Percentiles rank a stretch among this genome's conserved stretches.
phyloP scores from a whole-genome alignment of 2,888 invertebrate species.

The Ennomos quercinarius region DNA sequence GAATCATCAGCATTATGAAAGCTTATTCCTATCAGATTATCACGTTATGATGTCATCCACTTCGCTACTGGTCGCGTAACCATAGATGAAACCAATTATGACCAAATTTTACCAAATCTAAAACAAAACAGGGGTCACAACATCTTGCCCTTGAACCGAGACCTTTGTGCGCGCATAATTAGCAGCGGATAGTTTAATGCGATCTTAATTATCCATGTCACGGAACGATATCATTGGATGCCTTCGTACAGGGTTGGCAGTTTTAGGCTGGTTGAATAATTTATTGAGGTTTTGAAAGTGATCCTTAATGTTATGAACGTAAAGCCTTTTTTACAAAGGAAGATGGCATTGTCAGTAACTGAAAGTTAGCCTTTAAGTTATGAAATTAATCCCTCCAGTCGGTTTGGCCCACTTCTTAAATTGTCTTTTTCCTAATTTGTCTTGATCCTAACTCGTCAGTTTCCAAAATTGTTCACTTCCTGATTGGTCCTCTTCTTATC shows the following conservation, averaged over 20 bases:
- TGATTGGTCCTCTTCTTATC: too few species aligned
- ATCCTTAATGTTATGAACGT: neutral
- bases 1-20: too few species aligned
- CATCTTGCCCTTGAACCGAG: conserved; percentile 36
- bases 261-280: neutral
- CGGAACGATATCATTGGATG: conserved; percentile 9
- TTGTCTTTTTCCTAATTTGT: too few species aligned
- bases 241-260: conserved; percentile 25
- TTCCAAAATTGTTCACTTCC: too few species aligned
- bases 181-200: conserved; percentile 30
- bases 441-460: too few species aligned
- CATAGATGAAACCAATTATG: conserved; percentile 1
- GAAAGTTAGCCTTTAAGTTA: too few species aligned
- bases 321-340: too few species aligned
- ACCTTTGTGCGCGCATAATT: conserved; percentile 36
- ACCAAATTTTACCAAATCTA: conserved; percentile 6
- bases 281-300: neutral
- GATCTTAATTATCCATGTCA: conserved; percentile 38
- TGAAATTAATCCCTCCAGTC: too few species aligned
- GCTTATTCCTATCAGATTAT: too few species aligned
- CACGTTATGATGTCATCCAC: too few species aligned
- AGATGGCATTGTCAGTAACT: too few species aligned
- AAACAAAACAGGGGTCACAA: conserved; percentile 31
- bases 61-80: neutral
- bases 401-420: too few species aligned